Evolutionary conservation across 2,113 vertebrate genomes (phyloP).

Genomic region (Anthoscopus minutus): DNA sequence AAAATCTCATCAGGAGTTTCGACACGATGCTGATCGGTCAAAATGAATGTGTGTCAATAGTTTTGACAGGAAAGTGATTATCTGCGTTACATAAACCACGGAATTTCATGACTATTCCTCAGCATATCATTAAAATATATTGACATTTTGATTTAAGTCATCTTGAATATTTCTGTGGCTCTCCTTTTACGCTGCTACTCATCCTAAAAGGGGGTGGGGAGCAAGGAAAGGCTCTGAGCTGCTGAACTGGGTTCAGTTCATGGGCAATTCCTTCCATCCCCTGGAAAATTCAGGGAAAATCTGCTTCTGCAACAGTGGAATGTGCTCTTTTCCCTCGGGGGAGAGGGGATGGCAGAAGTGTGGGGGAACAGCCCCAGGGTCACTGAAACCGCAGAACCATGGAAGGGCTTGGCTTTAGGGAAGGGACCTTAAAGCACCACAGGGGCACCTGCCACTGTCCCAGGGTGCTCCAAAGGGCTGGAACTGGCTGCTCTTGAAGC

Average conservation of each 20-base stretch:
- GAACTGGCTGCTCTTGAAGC: too few species aligned
- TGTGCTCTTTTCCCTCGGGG: neutral
- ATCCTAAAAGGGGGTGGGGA: neutral
- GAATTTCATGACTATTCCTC: neutral
- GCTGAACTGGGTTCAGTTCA: neutral
- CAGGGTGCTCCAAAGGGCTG: neutral
- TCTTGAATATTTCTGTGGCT: neutral
- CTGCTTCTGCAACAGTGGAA: neutral
- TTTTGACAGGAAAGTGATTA: slow-evolving; percentile 29
- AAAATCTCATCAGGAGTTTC: neutral
- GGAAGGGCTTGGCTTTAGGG: neutral
- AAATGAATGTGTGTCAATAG: neutral
- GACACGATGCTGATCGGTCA: neutral
- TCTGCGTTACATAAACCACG: neutral
- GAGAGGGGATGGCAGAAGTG: neutral
- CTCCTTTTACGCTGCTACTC: neutral
- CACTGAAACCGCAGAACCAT: rapidly evolving
- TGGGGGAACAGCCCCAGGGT: too few species aligned
- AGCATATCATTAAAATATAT: neutral
- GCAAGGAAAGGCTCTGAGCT: neutral
- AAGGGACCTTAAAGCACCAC: neutral
- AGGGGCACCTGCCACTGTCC: neutral
- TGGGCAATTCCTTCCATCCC: neutral
- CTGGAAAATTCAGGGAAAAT: neutral
- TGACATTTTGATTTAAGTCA: neutral